Conservation (phyloP, 2,888 invertebrate species). For the Drosophila lutescens region DNA sequence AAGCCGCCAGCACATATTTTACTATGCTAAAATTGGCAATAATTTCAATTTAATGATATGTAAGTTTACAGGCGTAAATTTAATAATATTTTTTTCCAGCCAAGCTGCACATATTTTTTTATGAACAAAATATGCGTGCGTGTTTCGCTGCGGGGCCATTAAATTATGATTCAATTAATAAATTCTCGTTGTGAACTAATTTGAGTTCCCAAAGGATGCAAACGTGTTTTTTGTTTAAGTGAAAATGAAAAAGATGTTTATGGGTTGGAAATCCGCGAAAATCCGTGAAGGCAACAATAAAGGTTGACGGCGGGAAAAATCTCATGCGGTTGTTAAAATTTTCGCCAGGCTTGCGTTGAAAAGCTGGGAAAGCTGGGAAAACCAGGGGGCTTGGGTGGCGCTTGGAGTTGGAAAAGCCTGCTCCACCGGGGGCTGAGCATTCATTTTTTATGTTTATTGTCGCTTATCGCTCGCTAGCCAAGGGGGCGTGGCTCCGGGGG, state of each 20-base stretch:
- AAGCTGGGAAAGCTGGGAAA: constrained; percentile 1
- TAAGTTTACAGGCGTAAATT: not conserved
- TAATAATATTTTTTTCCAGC: not conserved
- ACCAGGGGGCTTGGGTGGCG: not conserved
- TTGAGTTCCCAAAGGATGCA: constrained; percentile 46
- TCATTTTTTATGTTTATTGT: constrained; percentile 79
- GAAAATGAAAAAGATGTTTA: constrained; percentile 39
- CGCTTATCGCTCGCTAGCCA: constrained; percentile 61
- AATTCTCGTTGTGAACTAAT: constrained; percentile 69
- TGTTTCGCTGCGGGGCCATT: constrained; percentile 26
- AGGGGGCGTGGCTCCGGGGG: constrained; percentile 25
- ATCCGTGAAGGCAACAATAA: constrained; percentile 58
- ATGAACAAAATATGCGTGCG: constrained; percentile 5
- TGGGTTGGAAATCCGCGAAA: constrained; percentile 62
- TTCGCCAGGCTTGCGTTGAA: constrained; percentile 7
- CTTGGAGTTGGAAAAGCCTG: constrained; percentile 5
- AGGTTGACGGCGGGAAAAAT: constrained; percentile 58
- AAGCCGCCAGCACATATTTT: not conserved
- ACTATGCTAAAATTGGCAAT: not conserved
- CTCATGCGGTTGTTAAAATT: constrained; percentile 70
- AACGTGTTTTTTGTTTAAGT: constrained; percentile 1
- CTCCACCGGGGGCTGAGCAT: constrained; percentile 40
- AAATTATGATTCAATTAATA: constrained; percentile 77
- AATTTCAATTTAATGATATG: not conserved
- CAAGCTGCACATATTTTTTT: not conserved